A percentile compares a stretch with the other conserved stretches of the same genome.
phyloP scores from a whole-genome alignment of 2,888 invertebrate genomes.

The Mamestra brassicae region DNA sequence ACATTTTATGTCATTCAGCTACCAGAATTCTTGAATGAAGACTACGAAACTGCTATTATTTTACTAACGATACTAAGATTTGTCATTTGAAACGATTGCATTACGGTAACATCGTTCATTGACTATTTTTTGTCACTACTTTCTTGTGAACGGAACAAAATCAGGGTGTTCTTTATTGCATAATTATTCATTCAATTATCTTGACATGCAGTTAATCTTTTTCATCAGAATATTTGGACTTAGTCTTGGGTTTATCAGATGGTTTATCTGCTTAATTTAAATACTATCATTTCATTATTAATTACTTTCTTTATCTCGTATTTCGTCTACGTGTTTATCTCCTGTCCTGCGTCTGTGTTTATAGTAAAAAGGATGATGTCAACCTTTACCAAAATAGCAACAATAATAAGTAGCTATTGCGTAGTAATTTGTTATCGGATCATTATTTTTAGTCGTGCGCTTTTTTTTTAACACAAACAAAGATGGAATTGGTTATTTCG shows the following conservation, averaged over 20 bases:
- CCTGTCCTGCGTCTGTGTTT: conserved; percentile 21
- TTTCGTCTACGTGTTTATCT: conserved; percentile 28
- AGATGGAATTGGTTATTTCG: not conserved
- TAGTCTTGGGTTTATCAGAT: conserved; percentile 5
- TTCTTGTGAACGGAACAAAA: not conserved
- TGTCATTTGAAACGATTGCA: not conserved
- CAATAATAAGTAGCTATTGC: conserved; percentile 2
- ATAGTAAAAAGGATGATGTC: conserved; percentile 25
- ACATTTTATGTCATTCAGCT: not conserved
- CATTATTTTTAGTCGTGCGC: conserved; percentile 21
- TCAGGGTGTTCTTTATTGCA: not conserved
- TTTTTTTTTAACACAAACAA: conserved; percentile 14
- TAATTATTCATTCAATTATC: conserved; percentile 11
- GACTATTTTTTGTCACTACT: not conserved
- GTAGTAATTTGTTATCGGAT: conserved; percentile 19
- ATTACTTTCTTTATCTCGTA: conserved; percentile 28
- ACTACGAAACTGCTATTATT: conserved; percentile 3
- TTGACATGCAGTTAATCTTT: not conserved
- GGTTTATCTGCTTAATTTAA: not conserved
- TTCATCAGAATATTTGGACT: not conserved
- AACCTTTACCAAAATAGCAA: conserved; percentile 21
- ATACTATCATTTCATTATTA: not conserved
- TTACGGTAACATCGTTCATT: not conserved
- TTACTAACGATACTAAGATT: conserved; percentile 4
- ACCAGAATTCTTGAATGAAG: conserved; percentile 40